Evolutionary conservation across 2,113 vertebrate genomes (phyloP).

Genomic region (Nycticebus coucang): DNA sequence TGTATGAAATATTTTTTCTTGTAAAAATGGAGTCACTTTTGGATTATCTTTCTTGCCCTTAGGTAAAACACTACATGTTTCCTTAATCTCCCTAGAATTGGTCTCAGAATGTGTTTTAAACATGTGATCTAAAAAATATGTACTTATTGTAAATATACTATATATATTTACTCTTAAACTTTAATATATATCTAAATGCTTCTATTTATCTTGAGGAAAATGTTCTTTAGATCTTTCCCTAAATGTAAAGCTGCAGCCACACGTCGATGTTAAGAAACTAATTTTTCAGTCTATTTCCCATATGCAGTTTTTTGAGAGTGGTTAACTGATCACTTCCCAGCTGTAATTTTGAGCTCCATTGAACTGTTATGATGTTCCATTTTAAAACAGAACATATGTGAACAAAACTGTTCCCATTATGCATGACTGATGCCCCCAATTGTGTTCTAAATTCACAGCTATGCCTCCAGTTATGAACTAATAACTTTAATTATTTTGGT

Average conservation of each 20-base stretch:
- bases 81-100: not conserved
- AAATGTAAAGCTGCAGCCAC: slow-evolving; percentile 53
- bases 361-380: slow-evolving; percentile 83
- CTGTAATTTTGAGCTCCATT: slow-evolving; percentile 86
- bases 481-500: slow-evolving; percentile 41
- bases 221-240: slow-evolving; percentile 6
- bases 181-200: not conserved
- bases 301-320: slow-evolving; percentile 67
- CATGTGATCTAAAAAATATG: not conserved
- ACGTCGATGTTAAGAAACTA: slow-evolving; percentile 81
- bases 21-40: not conserved
- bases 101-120: not conserved
- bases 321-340: slow-evolving; percentile 79
- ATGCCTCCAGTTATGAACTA: slow-evolving; percentile 47
- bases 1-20: not conserved
- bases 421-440: slow-evolving; percentile 61
- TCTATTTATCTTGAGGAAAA: not conserved
- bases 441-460: slow-evolving; percentile 59
- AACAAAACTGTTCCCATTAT: slow-evolving; percentile 72
- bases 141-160: not conserved
- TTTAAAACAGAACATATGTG: slow-evolving; percentile 72
- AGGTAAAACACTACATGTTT: not conserved
- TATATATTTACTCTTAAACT: not conserved
- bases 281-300: slow-evolving; percentile 85
- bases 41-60: not conserved